phyloP scores from a whole-genome alignment of 2,888 invertebrate species.

The Morpho deidamia region DNA sequence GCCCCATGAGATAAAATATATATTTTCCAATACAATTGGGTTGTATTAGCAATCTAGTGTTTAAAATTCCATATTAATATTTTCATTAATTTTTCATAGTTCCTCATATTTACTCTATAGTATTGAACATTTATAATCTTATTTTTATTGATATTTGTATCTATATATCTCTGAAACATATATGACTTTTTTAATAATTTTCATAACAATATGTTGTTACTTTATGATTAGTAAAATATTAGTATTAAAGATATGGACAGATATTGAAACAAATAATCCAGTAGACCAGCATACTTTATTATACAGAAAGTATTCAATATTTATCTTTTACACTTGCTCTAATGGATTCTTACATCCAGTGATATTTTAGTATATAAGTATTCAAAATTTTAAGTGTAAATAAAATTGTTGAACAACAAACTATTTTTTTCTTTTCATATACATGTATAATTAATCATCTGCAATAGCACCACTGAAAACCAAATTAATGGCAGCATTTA shows the following conservation, averaged over 20 bases:
- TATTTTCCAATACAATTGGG: not conserved
- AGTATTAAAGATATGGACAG: not conserved
- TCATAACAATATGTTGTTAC: no score
- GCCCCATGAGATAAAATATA: not conserved
- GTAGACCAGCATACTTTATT: slow-evolving; percentile 12
- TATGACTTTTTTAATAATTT: no score
- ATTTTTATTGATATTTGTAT: not conserved
- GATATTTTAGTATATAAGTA: slow-evolving; percentile 46
- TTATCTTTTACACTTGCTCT: slow-evolving; percentile 29
- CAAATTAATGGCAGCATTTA: slow-evolving; percentile 94
- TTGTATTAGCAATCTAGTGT: not conserved
- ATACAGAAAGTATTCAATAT: slow-evolving; percentile 14
- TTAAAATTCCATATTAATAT: not conserved
- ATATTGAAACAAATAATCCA: slow-evolving; percentile 7
- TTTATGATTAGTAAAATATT: no score
- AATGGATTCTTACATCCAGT: slow-evolving; percentile 50
- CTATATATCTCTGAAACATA: no score
- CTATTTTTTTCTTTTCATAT: slow-evolving; percentile 9
- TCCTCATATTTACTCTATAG: not conserved
- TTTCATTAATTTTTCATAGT: not conserved
- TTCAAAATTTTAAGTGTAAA: slow-evolving; percentile 45
- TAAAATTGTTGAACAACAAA: slow-evolving; percentile 26
- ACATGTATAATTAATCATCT: slow-evolving; percentile 41
- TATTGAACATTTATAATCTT: not conserved
- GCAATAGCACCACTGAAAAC: slow-evolving; percentile 82